A percentile compares a stretch with the other conserved stretches of the same genome.
phyloP scores from a whole-genome alignment of 2,113 vertebrate species.

The Macrotis lagotis region DNA sequence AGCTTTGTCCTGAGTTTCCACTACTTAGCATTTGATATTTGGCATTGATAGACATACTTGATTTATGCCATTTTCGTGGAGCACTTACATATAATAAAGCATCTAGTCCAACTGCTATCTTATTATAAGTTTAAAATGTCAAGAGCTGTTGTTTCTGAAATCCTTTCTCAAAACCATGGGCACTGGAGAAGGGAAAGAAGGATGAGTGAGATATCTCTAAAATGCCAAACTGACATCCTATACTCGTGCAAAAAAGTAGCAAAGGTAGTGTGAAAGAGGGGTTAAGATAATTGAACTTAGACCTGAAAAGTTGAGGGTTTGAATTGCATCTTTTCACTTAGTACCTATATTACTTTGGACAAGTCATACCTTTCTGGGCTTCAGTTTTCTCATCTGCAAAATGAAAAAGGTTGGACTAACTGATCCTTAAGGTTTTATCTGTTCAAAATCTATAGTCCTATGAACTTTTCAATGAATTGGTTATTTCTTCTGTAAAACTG shows the following conservation, averaged over 20 bases:
- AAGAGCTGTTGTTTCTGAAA: neutral
- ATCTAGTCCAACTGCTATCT: neutral
- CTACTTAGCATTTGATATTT: conserved; percentile 34
- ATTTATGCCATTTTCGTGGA: conserved; percentile 12
- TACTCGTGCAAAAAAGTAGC: neutral
- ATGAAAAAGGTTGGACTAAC: neutral
- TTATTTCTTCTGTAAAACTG: neutral
- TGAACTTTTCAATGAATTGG: neutral
- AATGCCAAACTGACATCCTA: neutral
- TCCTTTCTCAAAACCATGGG: neutral
- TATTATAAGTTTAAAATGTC: neutral
- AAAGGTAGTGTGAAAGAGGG: neutral
- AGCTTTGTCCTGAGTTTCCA: neutral
- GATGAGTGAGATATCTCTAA: neutral
- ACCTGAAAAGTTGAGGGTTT: neutral
- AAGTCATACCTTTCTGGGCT: neutral
- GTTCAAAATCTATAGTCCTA: neutral
- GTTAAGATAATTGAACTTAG: neutral
- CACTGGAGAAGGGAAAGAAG: neutral
- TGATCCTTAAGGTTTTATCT: neutral
- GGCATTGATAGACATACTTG: conserved; percentile 31
- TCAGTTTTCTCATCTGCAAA: neutral
- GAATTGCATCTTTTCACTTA: neutral
- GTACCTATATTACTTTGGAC: neutral
- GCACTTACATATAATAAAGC: neutral